Evolutionary conservation across 2,113 vertebrate genomes (phyloP).

Genomic region (Corydoras sp.): DNA sequence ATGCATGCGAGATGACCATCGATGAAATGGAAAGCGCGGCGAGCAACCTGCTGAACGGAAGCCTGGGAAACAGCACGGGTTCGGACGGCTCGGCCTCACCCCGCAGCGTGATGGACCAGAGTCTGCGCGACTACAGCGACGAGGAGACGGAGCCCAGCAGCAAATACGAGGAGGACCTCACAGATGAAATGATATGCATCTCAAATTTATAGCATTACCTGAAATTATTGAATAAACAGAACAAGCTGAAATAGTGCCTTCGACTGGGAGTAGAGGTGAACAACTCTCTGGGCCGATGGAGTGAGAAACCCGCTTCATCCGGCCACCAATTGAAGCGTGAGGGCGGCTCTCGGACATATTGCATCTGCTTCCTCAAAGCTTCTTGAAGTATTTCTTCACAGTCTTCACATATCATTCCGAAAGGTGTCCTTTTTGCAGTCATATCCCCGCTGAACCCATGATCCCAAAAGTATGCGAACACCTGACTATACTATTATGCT

Average conservation of each 20-base stretch:
- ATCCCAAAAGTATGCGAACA: too few species aligned
- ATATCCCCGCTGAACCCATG: slow-evolving; percentile 13
- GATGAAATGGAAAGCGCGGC: slow-evolving; percentile 99
- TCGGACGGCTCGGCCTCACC: slow-evolving; percentile 50
- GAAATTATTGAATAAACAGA: slow-evolving; percentile 18
- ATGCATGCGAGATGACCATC: slow-evolving; percentile 92
- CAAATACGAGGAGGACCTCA: slow-evolving; percentile 87
- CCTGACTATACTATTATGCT: too few species aligned
- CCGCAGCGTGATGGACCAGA: slow-evolving; percentile 66
- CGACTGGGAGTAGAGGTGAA: slow-evolving; percentile 51
- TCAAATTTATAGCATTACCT: slow-evolving; percentile 84
- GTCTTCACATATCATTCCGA: slow-evolving; percentile 34
- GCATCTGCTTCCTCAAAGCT: background rate
- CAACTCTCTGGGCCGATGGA: slow-evolving; percentile 66
- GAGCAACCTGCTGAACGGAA: slow-evolving; percentile 84
- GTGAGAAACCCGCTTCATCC: slow-evolving; percentile 27
- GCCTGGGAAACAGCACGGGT: slow-evolving; percentile 47
- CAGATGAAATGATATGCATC: slow-evolving; percentile 95
- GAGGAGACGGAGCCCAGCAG: slow-evolving; percentile 75
- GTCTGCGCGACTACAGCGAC: slow-evolving; percentile 86
- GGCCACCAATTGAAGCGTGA: slow-evolving; percentile 42
- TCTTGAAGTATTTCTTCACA: slow-evolving; percentile 22
- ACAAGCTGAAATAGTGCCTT: slow-evolving; percentile 67
- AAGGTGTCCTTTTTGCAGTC: slow-evolving; percentile 21
- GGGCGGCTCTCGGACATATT: slow-evolving; percentile 10